Evolutionary conservation across 2,797 vertebrate genomes (phyloP), one percentile per base, ranked within the genome.

Genomic region (Sebastes iracundus): DNA sequence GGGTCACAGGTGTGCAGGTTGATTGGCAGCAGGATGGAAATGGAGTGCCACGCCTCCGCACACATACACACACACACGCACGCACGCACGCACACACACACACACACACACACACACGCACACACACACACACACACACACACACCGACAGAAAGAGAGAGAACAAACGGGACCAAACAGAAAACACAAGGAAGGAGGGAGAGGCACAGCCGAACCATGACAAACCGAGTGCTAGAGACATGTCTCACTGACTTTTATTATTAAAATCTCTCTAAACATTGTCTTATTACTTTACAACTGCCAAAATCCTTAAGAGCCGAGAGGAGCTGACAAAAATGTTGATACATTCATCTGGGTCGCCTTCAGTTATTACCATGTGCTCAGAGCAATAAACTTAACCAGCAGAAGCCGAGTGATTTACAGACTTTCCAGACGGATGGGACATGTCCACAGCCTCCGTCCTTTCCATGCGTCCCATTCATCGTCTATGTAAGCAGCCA

Each of bases 71-170:
- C 18, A 18, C 46, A 0, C 46, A n/a, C 20, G 1, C 20, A n/a
- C 18, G 0, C 49, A 20, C 8, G 1, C 14, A 52, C 7, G 3
- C 18, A 2, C 18, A 2, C 46, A 9, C 46, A 2, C 14, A 16
- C 42, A 2, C 42, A 18, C 42, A 1, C 16, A 18, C 14, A 0
- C 46, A 4, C 46, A 0, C 5, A 20, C 42, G 0, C 16, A 7
- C 46, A 0, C 46, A 20, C 46, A 2, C 18, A 49, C 18, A 2
- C 46, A 20, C 42, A 6, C 42, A 38, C 14, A 52, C 7, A 52
- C 3, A 20, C 46, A 46, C 6, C 6, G 6, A 42, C 14, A 18
- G 42, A 46, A 6, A 52, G 49, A 52, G 3, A 52, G 49, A 52
- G 49, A n/a, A 52, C 42, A 52, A 52, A 52, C 20, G 20, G 20